Conservation (phyloP, 1,140 invertebrate species). For the Contarinia nasturtii region DNA sequence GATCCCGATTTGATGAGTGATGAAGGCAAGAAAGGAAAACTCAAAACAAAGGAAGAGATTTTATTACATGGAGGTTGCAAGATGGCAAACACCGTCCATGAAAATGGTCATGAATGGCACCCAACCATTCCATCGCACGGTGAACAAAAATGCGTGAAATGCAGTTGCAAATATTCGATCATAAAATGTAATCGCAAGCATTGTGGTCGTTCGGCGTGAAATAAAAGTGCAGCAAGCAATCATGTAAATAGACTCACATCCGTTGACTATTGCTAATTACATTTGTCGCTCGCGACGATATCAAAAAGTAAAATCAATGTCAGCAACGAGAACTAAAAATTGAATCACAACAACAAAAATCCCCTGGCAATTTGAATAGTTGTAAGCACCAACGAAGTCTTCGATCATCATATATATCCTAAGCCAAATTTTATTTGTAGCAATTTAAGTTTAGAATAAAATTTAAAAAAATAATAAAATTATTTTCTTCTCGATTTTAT, state of each 20-base stretch:
- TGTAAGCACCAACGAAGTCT: not conserved
- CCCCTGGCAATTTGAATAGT: not conserved
- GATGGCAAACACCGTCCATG: conserved; percentile 43
- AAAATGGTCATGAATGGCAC: conserved; percentile 72
- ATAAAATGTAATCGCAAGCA: conserved; percentile 56
- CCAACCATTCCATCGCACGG: conserved; percentile 63
- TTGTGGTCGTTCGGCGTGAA: conserved; percentile 54
- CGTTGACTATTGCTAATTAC: conserved; percentile 31
- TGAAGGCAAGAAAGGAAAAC: conserved; percentile 21
- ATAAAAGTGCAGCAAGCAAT: conserved; percentile 23
- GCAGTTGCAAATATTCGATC: conserved; percentile 67
- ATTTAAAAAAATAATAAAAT: too few species aligned
- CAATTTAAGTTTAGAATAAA: too few species aligned
- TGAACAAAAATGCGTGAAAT: conserved; percentile 69
- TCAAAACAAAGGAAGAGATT: conserved; percentile 38
- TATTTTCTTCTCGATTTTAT: too few species aligned
- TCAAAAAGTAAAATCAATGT: conserved; percentile 20
- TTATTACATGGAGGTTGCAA: conserved; percentile 57
- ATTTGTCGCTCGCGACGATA: conserved; percentile 30
- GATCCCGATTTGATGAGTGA: conserved; percentile 23
- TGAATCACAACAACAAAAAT: not conserved
- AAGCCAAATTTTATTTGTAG: not conserved
- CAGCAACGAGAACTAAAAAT: conserved; percentile 5
- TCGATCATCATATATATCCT: not conserved
- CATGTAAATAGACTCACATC: conserved; percentile 18